Base-by-base conservation (phyloP, 2,113 vertebrate species). In the Elanoides forficatus region DNA sequence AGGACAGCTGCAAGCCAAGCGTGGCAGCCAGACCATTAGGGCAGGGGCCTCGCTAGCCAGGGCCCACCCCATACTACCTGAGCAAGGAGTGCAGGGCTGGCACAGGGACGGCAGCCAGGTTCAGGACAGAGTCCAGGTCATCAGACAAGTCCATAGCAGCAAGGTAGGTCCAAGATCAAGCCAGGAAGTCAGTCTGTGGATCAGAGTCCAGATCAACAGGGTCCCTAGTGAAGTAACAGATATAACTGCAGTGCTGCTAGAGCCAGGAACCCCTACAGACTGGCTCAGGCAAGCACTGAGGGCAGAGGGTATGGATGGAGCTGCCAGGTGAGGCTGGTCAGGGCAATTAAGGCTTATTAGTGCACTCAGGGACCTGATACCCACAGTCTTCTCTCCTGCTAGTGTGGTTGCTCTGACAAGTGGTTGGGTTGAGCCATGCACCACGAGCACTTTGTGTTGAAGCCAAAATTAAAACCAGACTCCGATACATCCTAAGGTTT, bases 381-480 rank as follows among this genome's bases (percentile, higher is more conserved):
- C 3, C 53, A 48, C 5, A 53, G 34, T 21, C 18, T 74, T 52
- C 43, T 88, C 10, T 32, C 58, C 27, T 14, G 2, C 25, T 26
- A 15, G 20, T 36, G 7, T 6, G 16, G 56, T 63, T 84, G 40
- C 15, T 72, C 66, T 86, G 45, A 67, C 38, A 84, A 84, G 68
- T 19, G 22, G 2, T 3, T 79, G 23, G 5, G 11, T 36, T 66
- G 19, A 73, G 58, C 40, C 9, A 5, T 6, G 4, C 25, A 48
- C 29, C 17, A 53, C 88, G 10, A 90, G 19, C 10, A 7, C 56
- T 89, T 68, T 88, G 18, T 73, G 45, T 47, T 71, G 60, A 96
- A 84, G 63, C 27, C 52, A 92, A 74, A 90, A 93, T 85, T 90
- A 68, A 93, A 94, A 85, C 55, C 68, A 81, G 60, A 23, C 40